Evolutionary conservation across 2,113 vertebrate species (phyloP).

Genomic region (Formicarius rufipectus): DNA sequence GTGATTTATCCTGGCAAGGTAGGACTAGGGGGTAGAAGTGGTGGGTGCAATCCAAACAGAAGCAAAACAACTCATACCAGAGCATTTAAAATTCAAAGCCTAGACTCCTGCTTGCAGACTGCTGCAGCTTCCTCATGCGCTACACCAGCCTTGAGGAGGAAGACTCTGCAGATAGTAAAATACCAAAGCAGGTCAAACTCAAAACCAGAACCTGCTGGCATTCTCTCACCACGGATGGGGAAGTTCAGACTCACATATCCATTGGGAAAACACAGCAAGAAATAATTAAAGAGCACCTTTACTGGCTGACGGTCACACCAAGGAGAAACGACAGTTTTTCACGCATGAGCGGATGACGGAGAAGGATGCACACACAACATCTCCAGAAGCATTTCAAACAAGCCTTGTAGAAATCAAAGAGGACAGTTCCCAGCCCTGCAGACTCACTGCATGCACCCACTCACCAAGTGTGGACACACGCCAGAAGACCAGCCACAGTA

Average conservation of each 20-base stretch:
- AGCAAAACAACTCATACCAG: conserved; percentile 17
- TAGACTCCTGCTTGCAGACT: neutral
- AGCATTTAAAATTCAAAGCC: neutral
- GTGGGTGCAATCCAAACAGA: conserved; percentile 15
- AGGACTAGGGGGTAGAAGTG: neutral
- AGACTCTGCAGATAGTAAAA: neutral
- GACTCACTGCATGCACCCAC: neutral
- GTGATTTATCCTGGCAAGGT: conserved; percentile 26
- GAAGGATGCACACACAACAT: neutral
- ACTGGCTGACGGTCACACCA: neutral
- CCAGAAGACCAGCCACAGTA: neutral
- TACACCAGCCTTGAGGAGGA: neutral
- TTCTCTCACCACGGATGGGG: neutral
- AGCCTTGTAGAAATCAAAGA: neutral
- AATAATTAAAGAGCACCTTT: neutral
- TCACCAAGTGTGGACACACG: neutral
- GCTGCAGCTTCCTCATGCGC: neutral
- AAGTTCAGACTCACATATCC: neutral
- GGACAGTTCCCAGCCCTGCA: neutral
- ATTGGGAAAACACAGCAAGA: neutral
- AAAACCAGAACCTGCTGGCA: neutral
- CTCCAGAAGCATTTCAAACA: neutral
- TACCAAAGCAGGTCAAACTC: neutral
- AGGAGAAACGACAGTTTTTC: neutral
- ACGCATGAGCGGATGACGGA: neutral